These are phyloP conservation scores for Macrosteles quadrilineatus DNA, from an alignment of 1,140 invertebrate genomes.

Conservation along the genomic window DNA sequence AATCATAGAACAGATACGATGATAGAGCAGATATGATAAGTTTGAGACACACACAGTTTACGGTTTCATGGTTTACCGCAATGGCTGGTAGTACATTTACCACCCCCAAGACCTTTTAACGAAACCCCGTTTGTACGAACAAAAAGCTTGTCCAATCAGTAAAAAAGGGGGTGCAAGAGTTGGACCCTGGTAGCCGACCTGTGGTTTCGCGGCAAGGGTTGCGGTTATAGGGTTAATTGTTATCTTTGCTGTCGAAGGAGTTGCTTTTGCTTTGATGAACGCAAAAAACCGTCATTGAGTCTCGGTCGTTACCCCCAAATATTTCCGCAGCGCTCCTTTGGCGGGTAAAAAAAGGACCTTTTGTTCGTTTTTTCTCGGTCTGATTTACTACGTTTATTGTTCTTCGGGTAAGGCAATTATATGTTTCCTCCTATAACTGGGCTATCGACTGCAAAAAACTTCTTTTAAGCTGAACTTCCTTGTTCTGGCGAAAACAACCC, in stretches of 20 bases:
- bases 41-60: too few relatives aligned
- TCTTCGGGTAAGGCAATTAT: conserved; percentile 20
- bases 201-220: conserved; percentile 14
- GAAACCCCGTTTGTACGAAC: too few relatives aligned
- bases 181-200: too few relatives aligned
- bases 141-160: too few relatives aligned
- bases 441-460: conserved; percentile 15
- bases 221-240: conserved; percentile 4
- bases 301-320: conserved; percentile 7
- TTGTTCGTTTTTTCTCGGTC: conserved; percentile 7
- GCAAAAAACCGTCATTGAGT: background rate
- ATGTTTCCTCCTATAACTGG: conserved; percentile 15
- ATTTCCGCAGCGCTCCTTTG: background rate
- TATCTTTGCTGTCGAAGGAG: conserved; percentile 15
- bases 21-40: too few relatives aligned
- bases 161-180: too few relatives aligned
- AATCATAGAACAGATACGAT: too few relatives aligned
- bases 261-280: background rate
- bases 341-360: background rate
- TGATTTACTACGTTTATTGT: conserved; percentile 21
- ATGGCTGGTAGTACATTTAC: too few relatives aligned
- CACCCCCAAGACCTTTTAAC: too few relatives aligned
- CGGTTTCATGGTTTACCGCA: too few relatives aligned
- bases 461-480: conserved; percentile 17
- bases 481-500: background rate